phyloP scores from a whole-genome alignment of 2,888 invertebrate genomes.

The Euspilapteryx auroguttella region DNA sequence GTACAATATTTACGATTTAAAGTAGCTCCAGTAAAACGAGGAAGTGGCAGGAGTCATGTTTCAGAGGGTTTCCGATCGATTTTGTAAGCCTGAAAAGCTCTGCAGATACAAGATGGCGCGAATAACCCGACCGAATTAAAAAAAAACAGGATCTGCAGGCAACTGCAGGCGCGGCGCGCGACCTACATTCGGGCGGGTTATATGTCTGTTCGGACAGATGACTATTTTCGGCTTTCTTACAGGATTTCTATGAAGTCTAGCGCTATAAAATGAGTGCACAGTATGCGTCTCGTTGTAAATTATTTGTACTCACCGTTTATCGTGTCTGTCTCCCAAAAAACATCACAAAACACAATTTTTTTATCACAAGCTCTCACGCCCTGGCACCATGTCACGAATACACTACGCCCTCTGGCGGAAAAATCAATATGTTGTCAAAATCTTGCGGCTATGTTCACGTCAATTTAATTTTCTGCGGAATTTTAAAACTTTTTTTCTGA shows the following conservation, averaged over 20 bases:
- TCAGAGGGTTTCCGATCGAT: conserved; percentile 46
- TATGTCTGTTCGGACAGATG: conserved; percentile 50
- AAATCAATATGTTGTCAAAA: too few relatives aligned
- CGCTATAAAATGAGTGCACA: conserved; percentile 15
- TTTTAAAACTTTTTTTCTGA: conserved; percentile 22
- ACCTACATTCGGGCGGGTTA: conserved; percentile 42
- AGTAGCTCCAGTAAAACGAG: conserved; percentile 14
- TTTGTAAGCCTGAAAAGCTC: conserved; percentile 51
- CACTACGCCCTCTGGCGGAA: conserved; percentile 50
- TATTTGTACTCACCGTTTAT: conserved; percentile 39
- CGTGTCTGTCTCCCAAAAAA: conserved; percentile 34
- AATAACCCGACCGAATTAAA: conserved; percentile 28
- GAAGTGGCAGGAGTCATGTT: conserved; percentile 32
- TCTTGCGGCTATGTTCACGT: conserved; percentile 33
- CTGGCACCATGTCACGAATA: conserved; percentile 57
- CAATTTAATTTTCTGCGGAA: conserved; percentile 20
- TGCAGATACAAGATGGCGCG: conserved; percentile 56
- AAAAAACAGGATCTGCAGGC: conserved; percentile 20
- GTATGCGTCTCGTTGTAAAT: conserved; percentile 14
- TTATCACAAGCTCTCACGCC: conserved; percentile 59
- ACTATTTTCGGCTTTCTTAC: conserved; percentile 38
- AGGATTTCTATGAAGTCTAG: conserved; percentile 28
- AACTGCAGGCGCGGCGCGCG: conserved; percentile 19
- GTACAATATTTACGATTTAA: background rate
- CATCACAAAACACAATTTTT: conserved; percentile 52